Conservation (phyloP, 37 sponge, comb jelly and placozoan genomes). For the Agelas oroides region DNA sequence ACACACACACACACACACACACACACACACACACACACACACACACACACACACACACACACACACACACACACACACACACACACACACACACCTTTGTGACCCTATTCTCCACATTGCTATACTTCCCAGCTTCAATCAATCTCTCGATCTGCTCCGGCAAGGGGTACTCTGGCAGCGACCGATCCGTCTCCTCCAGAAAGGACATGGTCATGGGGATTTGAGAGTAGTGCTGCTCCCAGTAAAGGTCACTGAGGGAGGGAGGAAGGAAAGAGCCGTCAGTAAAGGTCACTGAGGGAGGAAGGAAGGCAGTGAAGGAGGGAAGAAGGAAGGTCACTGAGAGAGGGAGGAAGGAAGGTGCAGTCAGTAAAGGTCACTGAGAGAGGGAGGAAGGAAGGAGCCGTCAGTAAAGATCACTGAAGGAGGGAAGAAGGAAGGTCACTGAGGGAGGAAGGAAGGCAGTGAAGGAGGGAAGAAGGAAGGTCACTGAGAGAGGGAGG, state of each 20-base stretch:
- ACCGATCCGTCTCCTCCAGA: slow-evolving; percentile 29
- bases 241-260: slow-evolving; percentile 78
- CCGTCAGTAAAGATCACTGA: too few relatives aligned
- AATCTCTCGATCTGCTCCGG: slow-evolving; percentile 69
- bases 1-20: slow-evolving; percentile 6
- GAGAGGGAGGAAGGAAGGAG: too few relatives aligned
- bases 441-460: too few relatives aligned
- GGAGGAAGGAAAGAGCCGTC: too few relatives aligned
- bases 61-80: slow-evolving; percentile 6
- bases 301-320: too few relatives aligned
- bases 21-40: slow-evolving; percentile 6
- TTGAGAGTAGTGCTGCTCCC: slow-evolving; percentile 65
- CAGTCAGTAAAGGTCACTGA: too few relatives aligned
- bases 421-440: too few relatives aligned
- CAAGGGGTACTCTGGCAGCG: slow-evolving; percentile 51
- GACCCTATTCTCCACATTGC: slow-evolving; percentile 72
- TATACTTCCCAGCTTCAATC: slow-evolving; percentile 67
- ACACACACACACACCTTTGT: slow-evolving; percentile 35
- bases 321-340: too few relatives aligned
- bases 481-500: too few relatives aligned
- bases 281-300: too few relatives aligned
- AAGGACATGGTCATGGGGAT: background rate
- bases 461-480: too few relatives aligned
- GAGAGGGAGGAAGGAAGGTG: too few relatives aligned
- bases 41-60: slow-evolving; percentile 6